A percentile compares a stretch with the other conserved stretches of the same genome.
Evolutionary conservation across 2,888 invertebrate genomes (phyloP).

Genomic region (Dryadula phaetusa): DNA sequence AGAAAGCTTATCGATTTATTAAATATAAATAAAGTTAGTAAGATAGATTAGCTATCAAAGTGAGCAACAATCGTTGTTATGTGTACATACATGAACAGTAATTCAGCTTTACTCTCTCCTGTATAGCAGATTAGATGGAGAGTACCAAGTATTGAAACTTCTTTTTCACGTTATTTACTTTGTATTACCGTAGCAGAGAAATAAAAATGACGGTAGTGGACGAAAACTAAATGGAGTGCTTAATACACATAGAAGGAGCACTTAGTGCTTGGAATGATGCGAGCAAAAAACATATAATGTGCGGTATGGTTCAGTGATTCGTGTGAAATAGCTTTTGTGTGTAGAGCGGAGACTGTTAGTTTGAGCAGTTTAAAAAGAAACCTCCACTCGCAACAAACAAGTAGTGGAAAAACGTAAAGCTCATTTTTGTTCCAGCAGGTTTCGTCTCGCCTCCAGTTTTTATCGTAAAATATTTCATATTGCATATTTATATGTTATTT

Average conservation of each 20-base stretch:
- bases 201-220: too few relatives aligned
- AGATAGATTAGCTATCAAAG: too few relatives aligned
- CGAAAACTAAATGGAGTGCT: too few relatives aligned
- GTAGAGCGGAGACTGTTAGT: neutral
- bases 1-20: too few relatives aligned
- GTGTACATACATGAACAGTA: too few relatives aligned
- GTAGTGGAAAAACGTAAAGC: neutral
- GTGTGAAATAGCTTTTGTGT: conserved; percentile 5
- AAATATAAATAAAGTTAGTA: too few relatives aligned
- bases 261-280: neutral
- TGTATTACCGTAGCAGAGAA: too few relatives aligned
- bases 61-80: too few relatives aligned
- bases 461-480: neutral
- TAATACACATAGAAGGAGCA: neutral
- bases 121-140: too few relatives aligned
- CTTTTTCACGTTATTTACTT: too few relatives aligned
- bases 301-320: neutral
- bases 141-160: too few relatives aligned
- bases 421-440: neutral
- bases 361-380: conserved; percentile 7
- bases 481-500: conserved; percentile 7
- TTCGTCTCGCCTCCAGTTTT: neutral
- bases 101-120: too few relatives aligned
- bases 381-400: neutral
- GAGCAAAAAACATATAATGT: neutral